These are phyloP conservation scores for Entelurus aequoreus DNA, from an alignment of 2,113 vertebrate species.

Conservation along the genomic window DNA sequence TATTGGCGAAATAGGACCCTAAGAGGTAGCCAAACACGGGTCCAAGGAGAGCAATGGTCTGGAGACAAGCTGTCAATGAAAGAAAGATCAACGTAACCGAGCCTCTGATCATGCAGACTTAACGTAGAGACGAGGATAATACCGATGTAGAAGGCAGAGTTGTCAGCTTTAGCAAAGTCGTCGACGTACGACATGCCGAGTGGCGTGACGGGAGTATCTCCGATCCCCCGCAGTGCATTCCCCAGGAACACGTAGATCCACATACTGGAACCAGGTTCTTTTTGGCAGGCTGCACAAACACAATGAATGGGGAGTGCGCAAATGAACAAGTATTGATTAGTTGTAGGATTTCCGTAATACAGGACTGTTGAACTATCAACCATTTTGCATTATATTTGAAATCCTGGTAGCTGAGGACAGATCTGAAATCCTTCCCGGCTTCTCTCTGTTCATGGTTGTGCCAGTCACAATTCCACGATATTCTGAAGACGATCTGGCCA, in stretches of 20 bases:
- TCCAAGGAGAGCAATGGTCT: conserved; percentile 79
- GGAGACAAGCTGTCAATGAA: conserved; percentile 73
- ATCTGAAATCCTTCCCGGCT: too few relatives aligned
- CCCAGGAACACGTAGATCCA: conserved; percentile 89
- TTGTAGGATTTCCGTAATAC: too few relatives aligned
- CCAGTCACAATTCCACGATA: too few relatives aligned
- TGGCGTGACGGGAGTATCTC: conserved; percentile 83
- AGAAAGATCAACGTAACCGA: not conserved
- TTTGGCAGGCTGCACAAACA: conserved; percentile 71
- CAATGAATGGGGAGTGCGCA: not conserved
- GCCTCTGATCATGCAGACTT: not conserved
- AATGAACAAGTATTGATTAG: too few relatives aligned
- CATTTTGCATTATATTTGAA: too few relatives aligned
- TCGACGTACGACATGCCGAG: conserved; percentile 90
- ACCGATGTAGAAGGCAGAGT: conserved; percentile 86
- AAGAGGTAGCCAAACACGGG: conserved; percentile 79
- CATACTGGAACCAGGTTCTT: conserved; percentile 70
- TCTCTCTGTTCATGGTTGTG: too few relatives aligned
- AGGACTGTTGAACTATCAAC: too few relatives aligned
- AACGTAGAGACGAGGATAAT: conserved; percentile 21
- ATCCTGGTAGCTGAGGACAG: too few relatives aligned
- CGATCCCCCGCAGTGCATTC: conserved; percentile 85
- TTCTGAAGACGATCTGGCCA: too few relatives aligned
- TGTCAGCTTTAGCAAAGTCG: conserved; percentile 82
- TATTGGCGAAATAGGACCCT: conserved; percentile 77